Conservation (phyloP, 2,888 invertebrate genomes). For the Pyrochroa serraticornis region DNA sequence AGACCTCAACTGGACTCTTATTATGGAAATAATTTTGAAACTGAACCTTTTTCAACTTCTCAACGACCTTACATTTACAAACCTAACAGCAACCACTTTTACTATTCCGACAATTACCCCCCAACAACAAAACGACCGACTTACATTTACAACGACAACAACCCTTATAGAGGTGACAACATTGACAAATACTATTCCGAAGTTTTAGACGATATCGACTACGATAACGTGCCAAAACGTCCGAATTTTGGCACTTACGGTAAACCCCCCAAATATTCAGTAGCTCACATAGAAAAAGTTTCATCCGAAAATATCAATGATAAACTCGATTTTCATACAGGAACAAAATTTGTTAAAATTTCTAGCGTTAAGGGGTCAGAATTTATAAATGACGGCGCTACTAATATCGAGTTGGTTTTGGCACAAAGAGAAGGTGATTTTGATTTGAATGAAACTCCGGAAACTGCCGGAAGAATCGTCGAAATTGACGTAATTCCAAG, state of each 20-base stretch:
- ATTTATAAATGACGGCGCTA: slow-evolving; percentile 16
- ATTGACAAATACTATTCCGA: slow-evolving; percentile 32
- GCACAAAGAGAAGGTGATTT: slow-evolving; percentile 36
- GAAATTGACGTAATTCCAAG: slow-evolving; percentile 39
- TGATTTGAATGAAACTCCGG: slow-evolving; percentile 18
- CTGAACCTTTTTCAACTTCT: slow-evolving; percentile 41
- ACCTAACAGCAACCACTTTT: slow-evolving; percentile 27
- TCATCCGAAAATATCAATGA: slow-evolving; percentile 32
- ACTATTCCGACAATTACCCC: slow-evolving; percentile 24
- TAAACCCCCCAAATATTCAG: slow-evolving; percentile 23
- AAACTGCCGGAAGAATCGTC: slow-evolving; percentile 13
- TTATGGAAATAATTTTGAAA: slow-evolving; percentile 35
- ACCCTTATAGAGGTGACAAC: slow-evolving; percentile 17
- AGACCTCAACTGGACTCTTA: slow-evolving; percentile 23
- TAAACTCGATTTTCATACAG: slow-evolving; percentile 43
- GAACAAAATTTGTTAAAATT: slow-evolving; percentile 38
- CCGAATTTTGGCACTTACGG: slow-evolving; percentile 12
- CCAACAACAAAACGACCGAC: slow-evolving; percentile 22
- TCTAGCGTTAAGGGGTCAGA: slow-evolving; percentile 39
- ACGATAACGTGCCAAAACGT: slow-evolving; percentile 25
- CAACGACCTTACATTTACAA: slow-evolving; percentile 39
- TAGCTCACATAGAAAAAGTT: slow-evolving; percentile 32
- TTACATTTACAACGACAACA: slow-evolving; percentile 23
- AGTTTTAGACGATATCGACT: slow-evolving; percentile 8
- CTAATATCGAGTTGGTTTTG: slow-evolving; percentile 25